Base-by-base conservation (phyloP, 2,797 vertebrate genomes). In the Rhynchonycteris naso region DNA sequence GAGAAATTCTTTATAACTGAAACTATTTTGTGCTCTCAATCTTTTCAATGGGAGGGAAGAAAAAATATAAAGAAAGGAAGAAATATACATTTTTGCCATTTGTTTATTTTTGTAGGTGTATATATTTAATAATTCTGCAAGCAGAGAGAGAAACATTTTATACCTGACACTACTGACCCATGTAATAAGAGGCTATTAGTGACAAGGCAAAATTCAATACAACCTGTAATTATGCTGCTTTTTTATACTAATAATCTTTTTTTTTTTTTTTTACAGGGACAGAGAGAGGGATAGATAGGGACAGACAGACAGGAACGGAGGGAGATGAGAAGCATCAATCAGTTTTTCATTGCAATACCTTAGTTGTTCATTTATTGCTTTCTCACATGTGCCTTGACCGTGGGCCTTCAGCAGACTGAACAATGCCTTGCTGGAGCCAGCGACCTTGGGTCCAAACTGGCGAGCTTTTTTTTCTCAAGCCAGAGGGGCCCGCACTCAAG, bases 111-210 rank as follows among this genome's bases (percentile, higher is more conserved):
- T 30, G 21, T 76, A 7, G 43, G 5, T 79, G 28, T 47, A 38
- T 38, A 10, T 56, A 71, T 69, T 54, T 65, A 52, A 21, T 12
- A 86, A 19, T 82, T 72, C 84, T 93, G 28, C 88, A 14, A 95
- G 56, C 2, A 69, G 59, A 95, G 50, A 85, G 13, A 86, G 82
- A 93, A 87, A 16, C 15, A 13, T 89, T 93, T 87, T 65, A 63
- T 85, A 43, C 19, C 68, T 91, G 84, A 90, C 43, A 69, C 5
- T 33, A 66, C 16, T 91, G 91, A 94, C 52, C 78, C 80, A 56
- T 10, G 30, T 78, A 96, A 95, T 59, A 72, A 68, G 82, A 94
- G 75, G 61, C 24, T 90, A 52, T 66, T 93, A 92, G 89, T 87
- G 71, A 43, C 33, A 94, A 90, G 38, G 85, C 96, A 93, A 72